These are phyloP conservation scores for Euthynnus affinis DNA, from an alignment of 2,797 vertebrate species.

Conservation along the genomic window DNA sequence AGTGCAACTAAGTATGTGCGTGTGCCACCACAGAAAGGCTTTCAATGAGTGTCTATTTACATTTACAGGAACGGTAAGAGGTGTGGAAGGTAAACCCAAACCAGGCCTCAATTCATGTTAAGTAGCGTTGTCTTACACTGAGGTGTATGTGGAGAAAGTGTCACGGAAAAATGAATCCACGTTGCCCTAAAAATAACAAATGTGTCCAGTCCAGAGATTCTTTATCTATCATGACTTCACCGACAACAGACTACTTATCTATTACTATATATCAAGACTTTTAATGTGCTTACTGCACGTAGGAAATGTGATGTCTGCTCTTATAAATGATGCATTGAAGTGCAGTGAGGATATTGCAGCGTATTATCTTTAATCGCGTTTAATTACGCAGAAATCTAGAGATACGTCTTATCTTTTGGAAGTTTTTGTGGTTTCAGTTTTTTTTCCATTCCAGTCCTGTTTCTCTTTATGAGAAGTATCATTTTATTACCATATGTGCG, in stretches of 20 bases:
- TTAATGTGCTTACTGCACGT: not conserved
- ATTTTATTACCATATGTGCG: slow-evolving; percentile 38
- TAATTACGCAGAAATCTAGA: slow-evolving; percentile 19
- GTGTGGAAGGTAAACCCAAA: slow-evolving; percentile 11
- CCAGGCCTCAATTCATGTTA: not conserved
- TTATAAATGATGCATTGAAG: not conserved
- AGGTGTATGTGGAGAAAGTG: not conserved
- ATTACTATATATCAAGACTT: too few species aligned
- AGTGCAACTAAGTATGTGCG: slow-evolving; percentile 5
- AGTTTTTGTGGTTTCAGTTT: slow-evolving; percentile 54
- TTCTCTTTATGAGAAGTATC: not conserved
- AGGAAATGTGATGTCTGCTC: not conserved
- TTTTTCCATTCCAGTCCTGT: slow-evolving; percentile 15
- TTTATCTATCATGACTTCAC: not conserved
- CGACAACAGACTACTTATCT: too few species aligned
- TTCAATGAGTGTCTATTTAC: slow-evolving; percentile 30
- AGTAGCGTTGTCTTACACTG: not conserved
- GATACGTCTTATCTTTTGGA: slow-evolving; percentile 13
- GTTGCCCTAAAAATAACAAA: not conserved
- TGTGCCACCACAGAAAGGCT: slow-evolving; percentile 38
- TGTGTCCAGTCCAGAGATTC: too few species aligned
- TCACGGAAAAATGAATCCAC: not conserved
- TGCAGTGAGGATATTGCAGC: not conserved
- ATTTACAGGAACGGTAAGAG: slow-evolving; percentile 47
- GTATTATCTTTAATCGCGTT: not conserved